Conservation (phyloP, 2,888 invertebrate genomes). For the Euzophera pinguis region DNA sequence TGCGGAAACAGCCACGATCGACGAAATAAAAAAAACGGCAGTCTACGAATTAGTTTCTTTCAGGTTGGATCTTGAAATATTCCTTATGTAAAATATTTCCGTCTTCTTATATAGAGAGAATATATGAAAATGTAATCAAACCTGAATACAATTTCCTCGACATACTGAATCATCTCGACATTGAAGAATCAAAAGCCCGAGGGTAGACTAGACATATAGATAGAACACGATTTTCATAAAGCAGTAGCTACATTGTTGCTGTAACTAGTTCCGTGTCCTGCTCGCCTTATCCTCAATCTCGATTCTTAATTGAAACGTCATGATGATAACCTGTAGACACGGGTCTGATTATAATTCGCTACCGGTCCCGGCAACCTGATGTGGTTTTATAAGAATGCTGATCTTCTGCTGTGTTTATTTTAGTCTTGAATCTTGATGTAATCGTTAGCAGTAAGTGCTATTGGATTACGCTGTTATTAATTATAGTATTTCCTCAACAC, state of each 20-base stretch:
- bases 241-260: slow-evolving; percentile 6
- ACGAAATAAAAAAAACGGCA: too few species aligned
- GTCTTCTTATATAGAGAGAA: not conserved
- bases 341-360: slow-evolving; percentile 36
- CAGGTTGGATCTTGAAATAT: too few species aligned
- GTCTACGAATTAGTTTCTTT: too few species aligned
- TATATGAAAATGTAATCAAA: slow-evolving; percentile 1
- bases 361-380: slow-evolving; percentile 29
- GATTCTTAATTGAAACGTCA: slow-evolving; percentile 20
- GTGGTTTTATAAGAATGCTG: slow-evolving; percentile 5
- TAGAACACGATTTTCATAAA: slow-evolving; percentile 7
- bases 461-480: not conserved
- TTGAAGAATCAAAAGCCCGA: not conserved
- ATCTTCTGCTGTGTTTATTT: not conserved
- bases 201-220: not conserved
- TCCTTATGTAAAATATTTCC: not conserved
- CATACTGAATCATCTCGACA: slow-evolving; percentile 3
- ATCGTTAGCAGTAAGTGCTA: too few species aligned
- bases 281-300: slow-evolving; percentile 12
- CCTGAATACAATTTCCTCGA: not conserved
- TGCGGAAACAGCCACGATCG: too few species aligned
- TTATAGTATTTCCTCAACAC: too few species aligned
- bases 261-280: slow-evolving; percentile 7
- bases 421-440: not conserved
- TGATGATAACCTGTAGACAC: slow-evolving; percentile 13